Conservation (phyloP, 2,797 vertebrate genomes). For the Pipistrellus kuhlii region DNA sequence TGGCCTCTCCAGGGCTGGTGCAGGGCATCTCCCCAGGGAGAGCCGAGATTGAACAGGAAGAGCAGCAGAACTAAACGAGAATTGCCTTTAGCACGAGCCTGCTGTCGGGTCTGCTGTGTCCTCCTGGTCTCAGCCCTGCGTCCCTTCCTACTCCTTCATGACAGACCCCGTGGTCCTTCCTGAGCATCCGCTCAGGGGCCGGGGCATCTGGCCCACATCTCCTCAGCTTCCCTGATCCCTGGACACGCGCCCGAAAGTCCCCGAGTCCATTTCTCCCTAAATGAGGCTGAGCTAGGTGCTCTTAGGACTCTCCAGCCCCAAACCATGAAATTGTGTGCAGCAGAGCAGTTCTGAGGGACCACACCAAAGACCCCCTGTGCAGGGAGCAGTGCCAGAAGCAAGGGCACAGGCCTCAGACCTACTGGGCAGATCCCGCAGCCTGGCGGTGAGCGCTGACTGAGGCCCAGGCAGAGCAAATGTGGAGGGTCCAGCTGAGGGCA, state of each 20-base stretch:
- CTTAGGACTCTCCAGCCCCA: neutral
- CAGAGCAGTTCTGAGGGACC: neutral
- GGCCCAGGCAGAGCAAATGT: neutral
- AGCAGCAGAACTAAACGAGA: neutral
- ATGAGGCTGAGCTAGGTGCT: neutral
- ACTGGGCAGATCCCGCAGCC: neutral
- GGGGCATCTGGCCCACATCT: neutral
- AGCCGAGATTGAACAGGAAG: neutral
- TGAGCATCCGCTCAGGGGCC: neutral
- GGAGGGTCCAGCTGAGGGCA: conserved; percentile 37
- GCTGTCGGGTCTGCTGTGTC: neutral
- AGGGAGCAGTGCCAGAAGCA: neutral
- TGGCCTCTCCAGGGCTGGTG: neutral
- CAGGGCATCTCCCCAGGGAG: neutral
- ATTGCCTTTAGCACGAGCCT: neutral
- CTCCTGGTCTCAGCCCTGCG: neutral
- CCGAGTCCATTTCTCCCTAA: neutral
- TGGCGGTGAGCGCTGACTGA: neutral
- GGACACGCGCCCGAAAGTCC: neutral
- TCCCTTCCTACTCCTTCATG: neutral
- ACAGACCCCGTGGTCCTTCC: neutral
- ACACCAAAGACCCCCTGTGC: rapidly evolving
- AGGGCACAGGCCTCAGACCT: neutral
- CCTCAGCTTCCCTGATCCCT: neutral
- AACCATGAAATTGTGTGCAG: neutral